Evolutionary conservation across 2,888 invertebrate species (phyloP), one percentile per base, ranked within the genome.

Genomic region (Eugnorisma glareosa): DNA sequence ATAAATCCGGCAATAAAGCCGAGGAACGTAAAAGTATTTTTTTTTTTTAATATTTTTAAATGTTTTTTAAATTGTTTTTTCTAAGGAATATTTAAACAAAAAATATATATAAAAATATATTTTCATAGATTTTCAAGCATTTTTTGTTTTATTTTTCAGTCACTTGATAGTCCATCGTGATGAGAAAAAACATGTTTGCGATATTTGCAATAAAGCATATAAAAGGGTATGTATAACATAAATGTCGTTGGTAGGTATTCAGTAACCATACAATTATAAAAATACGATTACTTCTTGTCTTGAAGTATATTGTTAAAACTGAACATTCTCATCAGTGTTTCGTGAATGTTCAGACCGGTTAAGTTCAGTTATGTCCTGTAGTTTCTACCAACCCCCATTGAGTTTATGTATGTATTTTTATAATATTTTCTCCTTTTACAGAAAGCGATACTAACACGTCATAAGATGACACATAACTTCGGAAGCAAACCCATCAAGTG

Each of bases 131-230:
- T 40, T 74, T 73, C 54, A 45, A 57, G 37, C 6, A 0, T 0
- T 13, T 72, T 15, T 35, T 45, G 28, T 43, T 43, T 74, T 64
- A 18, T 67, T 73, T 94, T 94, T 86, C 92, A 95, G 94, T 21
- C 95, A 95, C 69, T 87, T 90, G 88, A 0, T 64, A 43, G 68
- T 64, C 31, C 95, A 95, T 78, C 74, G 76, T 1, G 87, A 88
- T 37, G 88, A 86, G 48, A 93, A 82, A 81, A 91, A 89, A 48
- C 82, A 86, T 82, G 68, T 90, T 67, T 95, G 95, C 84, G 84
- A 92, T 7, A 81, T 91, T 67, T 95, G 95, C 86, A 92, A 82
- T 71, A 95, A 94, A 84, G 88, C 89, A 64, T 95, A 94, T 86
- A 95, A 93, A 90, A 86, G 90, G 91, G 95, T 95, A 90, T 71